These are phyloP conservation scores for Eidolon helvum DNA, from an alignment of 2,113 vertebrate species.

Conservation along the genomic window DNA sequence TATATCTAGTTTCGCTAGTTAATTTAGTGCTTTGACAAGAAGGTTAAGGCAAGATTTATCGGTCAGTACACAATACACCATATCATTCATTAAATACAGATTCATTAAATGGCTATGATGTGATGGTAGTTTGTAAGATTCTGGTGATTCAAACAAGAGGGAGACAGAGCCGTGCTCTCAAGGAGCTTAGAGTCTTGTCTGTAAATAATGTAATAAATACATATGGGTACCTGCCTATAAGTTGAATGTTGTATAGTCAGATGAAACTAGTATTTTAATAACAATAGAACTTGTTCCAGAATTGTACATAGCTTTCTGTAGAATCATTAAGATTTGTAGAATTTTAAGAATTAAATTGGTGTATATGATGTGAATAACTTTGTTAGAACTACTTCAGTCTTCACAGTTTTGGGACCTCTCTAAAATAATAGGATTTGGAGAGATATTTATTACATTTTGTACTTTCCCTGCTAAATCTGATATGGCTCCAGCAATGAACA, in stretches of 20 bases:
- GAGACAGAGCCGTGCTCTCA: not conserved
- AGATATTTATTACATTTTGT: slow-evolving; percentile 65
- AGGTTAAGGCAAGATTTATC: not conserved
- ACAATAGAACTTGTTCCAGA: not conserved
- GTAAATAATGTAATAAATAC: not conserved
- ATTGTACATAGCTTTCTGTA: not conserved
- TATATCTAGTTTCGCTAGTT: not conserved
- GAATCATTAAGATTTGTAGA: not conserved
- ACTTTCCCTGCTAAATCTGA: slow-evolving; percentile 60
- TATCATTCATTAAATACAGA: not conserved
- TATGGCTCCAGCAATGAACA: slow-evolving; percentile 37
- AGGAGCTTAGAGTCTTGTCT: not conserved
- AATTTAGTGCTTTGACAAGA: not conserved
- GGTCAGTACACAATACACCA: not conserved
- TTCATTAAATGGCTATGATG: not conserved
- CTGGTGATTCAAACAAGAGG: not conserved
- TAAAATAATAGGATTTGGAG: slow-evolving; percentile 35
- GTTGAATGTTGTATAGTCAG: not conserved
- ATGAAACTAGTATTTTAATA: not conserved
- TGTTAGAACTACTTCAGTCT: not conserved
- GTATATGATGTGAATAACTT: not conserved
- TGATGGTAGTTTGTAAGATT: not conserved
- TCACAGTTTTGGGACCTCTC: slow-evolving; percentile 4
- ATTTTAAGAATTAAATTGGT: not conserved
- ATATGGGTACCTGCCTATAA: not conserved